These are phyloP conservation scores for Characodon lateralis DNA, from an alignment of 2,797 vertebrate species.

Conservation along the genomic window DNA sequence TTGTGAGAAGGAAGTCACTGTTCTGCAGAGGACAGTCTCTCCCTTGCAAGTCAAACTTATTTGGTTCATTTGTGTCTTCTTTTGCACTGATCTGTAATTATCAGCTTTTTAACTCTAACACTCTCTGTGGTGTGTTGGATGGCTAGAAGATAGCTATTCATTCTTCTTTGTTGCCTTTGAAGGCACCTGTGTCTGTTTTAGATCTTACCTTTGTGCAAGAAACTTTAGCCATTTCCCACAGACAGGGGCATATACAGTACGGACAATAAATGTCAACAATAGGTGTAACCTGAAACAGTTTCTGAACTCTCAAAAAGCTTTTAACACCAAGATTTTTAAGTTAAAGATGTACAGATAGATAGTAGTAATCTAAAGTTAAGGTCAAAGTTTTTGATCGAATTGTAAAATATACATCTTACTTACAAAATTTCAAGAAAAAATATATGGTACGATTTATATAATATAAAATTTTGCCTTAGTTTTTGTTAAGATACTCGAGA, in stretches of 20 bases:
- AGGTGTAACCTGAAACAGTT: neutral
- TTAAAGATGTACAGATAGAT: neutral
- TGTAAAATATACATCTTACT: neutral
- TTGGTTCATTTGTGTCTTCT: too few species aligned
- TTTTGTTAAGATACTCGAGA: constrained; percentile 30
- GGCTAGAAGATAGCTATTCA: neutral
- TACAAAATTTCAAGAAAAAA: neutral
- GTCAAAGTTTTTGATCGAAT: neutral
- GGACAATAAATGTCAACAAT: neutral
- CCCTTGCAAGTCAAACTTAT: too few species aligned
- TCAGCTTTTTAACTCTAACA: too few species aligned
- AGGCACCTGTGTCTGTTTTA: neutral
- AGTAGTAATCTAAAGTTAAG: neutral
- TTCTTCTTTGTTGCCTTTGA: neutral
- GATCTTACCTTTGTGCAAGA: neutral
- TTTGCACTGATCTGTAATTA: too few species aligned
- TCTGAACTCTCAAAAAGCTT: neutral
- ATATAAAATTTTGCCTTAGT: constrained; percentile 26
- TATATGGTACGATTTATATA: constrained; percentile 8
- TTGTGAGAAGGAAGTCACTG: too few species aligned
- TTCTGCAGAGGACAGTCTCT: too few species aligned
- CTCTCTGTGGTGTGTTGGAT: neutral
- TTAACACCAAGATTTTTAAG: neutral
- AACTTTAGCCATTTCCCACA: neutral
- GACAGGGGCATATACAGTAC: neutral